Conservation (phyloP, 2,888 invertebrate genomes). For the Cabera pusaria region DNA sequence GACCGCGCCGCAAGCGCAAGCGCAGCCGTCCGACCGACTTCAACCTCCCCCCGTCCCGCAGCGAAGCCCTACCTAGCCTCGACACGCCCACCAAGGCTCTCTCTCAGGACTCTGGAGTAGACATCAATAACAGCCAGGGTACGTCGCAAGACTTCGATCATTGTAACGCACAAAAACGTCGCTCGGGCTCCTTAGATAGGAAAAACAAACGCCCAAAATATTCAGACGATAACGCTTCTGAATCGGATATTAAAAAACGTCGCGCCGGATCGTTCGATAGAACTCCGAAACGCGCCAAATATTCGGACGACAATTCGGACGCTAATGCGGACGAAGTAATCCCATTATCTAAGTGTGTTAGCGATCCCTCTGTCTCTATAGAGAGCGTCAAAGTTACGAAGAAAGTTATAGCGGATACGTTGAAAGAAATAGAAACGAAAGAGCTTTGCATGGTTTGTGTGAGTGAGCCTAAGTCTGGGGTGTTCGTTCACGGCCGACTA, state of each 20-base stretch:
- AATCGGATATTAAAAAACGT: too few relatives aligned
- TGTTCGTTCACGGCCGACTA: conserved; percentile 86
- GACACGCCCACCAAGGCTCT: conserved; percentile 37
- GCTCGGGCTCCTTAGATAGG: conserved; percentile 31
- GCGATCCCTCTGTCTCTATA: conserved; percentile 66
- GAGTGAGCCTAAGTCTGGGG: conserved; percentile 85
- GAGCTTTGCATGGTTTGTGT: conserved; percentile 85
- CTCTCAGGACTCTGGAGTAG: conserved; percentile 64
- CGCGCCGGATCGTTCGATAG: conserved; percentile 32
- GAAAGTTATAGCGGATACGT: conserved; percentile 45
- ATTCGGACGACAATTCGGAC: conserved; percentile 40
- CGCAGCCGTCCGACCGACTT: conserved; percentile 77
- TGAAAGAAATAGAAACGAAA: conserved; percentile 52
- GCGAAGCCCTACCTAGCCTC: conserved; percentile 26
- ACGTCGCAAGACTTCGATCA: conserved; percentile 11
- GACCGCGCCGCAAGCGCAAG: conserved; percentile 78
- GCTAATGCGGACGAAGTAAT: conserved; percentile 38
- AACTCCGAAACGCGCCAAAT: conserved; percentile 47
- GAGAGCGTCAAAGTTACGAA: conserved; percentile 46
- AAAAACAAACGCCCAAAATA: conserved; percentile 49
- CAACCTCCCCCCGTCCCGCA: conserved; percentile 42
- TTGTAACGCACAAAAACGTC: conserved; percentile 19
- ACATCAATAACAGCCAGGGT: conserved; percentile 57
- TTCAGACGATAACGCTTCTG: conserved; percentile 48
- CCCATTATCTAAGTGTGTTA: conserved; percentile 63